Percentiles rank a stretch among this genome's conserved stretches.
These are phyloP conservation scores for Hipposideros larvatus DNA, from an alignment of 2,797 vertebrate genomes.

Conservation along the genomic window DNA sequence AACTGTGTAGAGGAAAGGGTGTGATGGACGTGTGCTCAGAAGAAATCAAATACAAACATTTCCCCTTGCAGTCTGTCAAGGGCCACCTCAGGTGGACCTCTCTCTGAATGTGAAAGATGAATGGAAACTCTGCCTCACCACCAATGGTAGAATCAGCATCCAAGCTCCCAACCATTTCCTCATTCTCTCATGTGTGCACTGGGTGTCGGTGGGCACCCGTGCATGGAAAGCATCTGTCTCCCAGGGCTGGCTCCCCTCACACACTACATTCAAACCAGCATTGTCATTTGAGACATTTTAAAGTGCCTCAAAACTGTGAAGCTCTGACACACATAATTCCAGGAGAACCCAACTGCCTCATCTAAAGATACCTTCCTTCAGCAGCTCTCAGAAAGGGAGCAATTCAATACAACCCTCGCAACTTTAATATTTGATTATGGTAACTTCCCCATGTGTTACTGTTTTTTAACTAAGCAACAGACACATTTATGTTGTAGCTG, in stretches of 20 bases:
- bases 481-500: constrained; percentile 50
- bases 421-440: constrained; percentile 47
- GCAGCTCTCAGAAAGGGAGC: neutral
- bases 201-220: neutral
- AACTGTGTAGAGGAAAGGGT: neutral
- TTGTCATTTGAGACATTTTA: neutral
- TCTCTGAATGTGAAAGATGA: neutral
- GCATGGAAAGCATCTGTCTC: neutral
- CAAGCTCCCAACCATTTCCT: neutral
- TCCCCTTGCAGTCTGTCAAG: neutral
- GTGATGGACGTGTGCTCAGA: accelerated
- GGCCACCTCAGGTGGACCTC: neutral
- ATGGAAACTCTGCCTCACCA: neutral
- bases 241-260: neutral
- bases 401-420: neutral
- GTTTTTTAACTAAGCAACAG: constrained; percentile 66
- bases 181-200: neutral
- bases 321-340: neutral
- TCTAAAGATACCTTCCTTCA: neutral
- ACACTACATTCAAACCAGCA: neutral
- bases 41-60: neutral
- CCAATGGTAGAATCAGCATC: accelerated
- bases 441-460: neutral
- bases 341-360: neutral
- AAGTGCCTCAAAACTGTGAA: neutral